Evolutionary conservation across 1,140 invertebrate species (phyloP).

Genomic region (Hycleus cichorii): DNA sequence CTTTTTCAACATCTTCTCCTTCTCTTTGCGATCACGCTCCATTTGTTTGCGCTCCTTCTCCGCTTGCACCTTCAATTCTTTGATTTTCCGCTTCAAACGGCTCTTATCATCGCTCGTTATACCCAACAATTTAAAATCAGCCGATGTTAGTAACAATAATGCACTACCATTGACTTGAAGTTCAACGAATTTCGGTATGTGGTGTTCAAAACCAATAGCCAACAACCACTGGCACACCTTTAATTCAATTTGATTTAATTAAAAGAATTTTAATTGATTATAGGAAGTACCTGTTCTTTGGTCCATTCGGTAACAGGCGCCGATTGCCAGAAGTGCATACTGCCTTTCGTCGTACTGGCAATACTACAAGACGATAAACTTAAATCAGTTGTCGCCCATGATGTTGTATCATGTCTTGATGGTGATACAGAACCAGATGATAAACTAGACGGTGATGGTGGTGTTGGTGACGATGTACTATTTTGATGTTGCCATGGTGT

Average conservation of each 20-base stretch:
- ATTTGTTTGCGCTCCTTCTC: slow-evolving; percentile 70
- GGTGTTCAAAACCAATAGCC: slow-evolving; percentile 71
- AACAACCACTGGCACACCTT: slow-evolving; percentile 83
- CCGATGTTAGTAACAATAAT: slow-evolving; percentile 74
- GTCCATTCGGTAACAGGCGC: slow-evolving; percentile 75
- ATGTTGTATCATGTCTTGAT: slow-evolving; percentile 32
- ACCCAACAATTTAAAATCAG: slow-evolving; percentile 80
- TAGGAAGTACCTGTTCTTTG: slow-evolving; percentile 64
- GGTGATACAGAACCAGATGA: slow-evolving; percentile 52
- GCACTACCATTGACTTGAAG: slow-evolving; percentile 75
- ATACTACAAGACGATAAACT: slow-evolving; percentile 51
- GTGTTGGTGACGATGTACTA: slow-evolving; percentile 38
- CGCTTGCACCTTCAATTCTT: slow-evolving; percentile 70
- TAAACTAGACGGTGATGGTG: slow-evolving; percentile 56
- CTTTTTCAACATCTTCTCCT: slow-evolving; percentile 67
- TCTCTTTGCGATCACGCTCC: slow-evolving; percentile 69
- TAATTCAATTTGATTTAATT: background rate
- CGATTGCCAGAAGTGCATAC: slow-evolving; percentile 59
- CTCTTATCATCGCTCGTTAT: slow-evolving; percentile 73
- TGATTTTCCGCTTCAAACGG: slow-evolving; percentile 79
- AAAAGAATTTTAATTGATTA: background rate
- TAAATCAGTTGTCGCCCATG: slow-evolving; percentile 42
- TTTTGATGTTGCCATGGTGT: slow-evolving; percentile 49
- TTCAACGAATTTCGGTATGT: slow-evolving; percentile 75
- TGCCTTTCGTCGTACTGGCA: slow-evolving; percentile 53